Conservation (phyloP, 2,797 vertebrate species). For the Enteromius treurensis region DNA sequence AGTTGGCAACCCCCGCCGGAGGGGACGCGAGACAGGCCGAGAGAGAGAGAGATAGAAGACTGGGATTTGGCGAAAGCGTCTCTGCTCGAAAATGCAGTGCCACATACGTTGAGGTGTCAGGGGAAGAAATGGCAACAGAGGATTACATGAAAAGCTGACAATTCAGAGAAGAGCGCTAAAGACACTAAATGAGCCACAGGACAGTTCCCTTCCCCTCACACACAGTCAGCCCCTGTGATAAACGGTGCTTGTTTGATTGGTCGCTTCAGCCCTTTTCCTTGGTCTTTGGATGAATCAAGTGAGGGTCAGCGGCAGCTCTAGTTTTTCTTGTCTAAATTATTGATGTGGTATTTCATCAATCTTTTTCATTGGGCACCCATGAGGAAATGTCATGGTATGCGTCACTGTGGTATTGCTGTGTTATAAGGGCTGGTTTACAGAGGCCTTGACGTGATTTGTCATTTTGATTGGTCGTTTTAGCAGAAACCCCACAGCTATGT, state of each 20-base stretch:
- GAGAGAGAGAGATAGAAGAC: conserved; percentile 4
- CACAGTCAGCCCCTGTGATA: conserved; percentile 16
- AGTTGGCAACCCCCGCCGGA: conserved; percentile 33
- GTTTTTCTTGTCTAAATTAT: conserved; percentile 55
- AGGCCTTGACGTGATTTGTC: conserved; percentile 50
- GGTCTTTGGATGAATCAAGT: conserved; percentile 43
- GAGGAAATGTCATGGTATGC: conserved; percentile 49
- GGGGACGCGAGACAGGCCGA: background rate
- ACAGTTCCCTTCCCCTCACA: conserved; percentile 3
- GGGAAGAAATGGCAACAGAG: conserved; percentile 76
- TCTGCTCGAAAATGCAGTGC: conserved; percentile 69
- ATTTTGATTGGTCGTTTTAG: conserved; percentile 53
- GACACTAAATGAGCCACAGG: conserved; percentile 46
- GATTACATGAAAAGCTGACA: conserved; percentile 76
- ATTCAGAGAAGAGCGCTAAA: conserved; percentile 68
- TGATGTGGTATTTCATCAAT: conserved; percentile 61
- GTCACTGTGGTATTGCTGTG: conserved; percentile 56
- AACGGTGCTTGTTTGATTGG: conserved; percentile 19
- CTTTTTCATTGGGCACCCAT: conserved; percentile 58
- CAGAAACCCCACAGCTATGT: conserved; percentile 58
- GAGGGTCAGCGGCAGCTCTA: conserved; percentile 36
- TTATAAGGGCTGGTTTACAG: conserved; percentile 39
- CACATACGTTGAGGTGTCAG: conserved; percentile 55
- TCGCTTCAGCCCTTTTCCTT: conserved; percentile 45
- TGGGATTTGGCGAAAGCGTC: conserved; percentile 62